A percentile compares a stretch with the other conserved stretches of the same genome.
Conservation (phyloP, 1,140 invertebrate genomes). For the Nephila pilipes region DNA sequence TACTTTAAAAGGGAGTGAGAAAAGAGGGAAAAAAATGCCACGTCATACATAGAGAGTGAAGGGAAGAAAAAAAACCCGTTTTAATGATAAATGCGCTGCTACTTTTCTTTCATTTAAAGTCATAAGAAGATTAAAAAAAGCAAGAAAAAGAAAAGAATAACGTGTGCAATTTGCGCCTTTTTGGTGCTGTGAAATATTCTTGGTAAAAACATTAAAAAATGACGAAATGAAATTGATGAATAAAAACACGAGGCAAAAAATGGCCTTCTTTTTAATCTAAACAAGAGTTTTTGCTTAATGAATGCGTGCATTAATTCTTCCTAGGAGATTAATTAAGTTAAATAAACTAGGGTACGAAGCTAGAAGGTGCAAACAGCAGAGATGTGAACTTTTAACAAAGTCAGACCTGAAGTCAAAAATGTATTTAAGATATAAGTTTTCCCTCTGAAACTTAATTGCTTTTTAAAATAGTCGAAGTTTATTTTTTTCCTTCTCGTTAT, state of each 20-base stretch:
- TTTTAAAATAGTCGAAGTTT: slow-evolving; percentile 48
- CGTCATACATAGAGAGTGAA: slow-evolving; percentile 3
- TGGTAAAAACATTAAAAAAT: slow-evolving; percentile 68
- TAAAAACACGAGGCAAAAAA: slow-evolving; percentile 50
- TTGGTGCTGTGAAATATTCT: slow-evolving; percentile 47
- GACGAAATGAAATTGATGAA: slow-evolving; percentile 66
- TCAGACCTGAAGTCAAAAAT: slow-evolving; percentile 41
- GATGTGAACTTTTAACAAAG: background rate
- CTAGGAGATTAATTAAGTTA: slow-evolving; percentile 70
- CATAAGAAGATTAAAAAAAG: slow-evolving; percentile 40
- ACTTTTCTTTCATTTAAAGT: slow-evolving; percentile 38
- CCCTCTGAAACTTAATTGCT: slow-evolving; percentile 66
- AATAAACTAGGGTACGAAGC: slow-evolving; percentile 56
- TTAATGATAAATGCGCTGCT: slow-evolving; percentile 62
- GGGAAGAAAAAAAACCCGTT: slow-evolving; percentile 14
- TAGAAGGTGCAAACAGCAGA: slow-evolving; percentile 9
- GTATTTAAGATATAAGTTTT: slow-evolving; percentile 2
- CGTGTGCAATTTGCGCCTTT: slow-evolving; percentile 66
- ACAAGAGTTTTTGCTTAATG: slow-evolving; percentile 60
- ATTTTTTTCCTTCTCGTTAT: slow-evolving; percentile 28
- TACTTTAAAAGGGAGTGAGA: slow-evolving; percentile 44
- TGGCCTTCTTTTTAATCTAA: slow-evolving; percentile 30
- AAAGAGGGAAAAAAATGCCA: background rate
- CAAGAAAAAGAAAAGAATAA: slow-evolving; percentile 10
- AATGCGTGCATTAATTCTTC: slow-evolving; percentile 71